These are phyloP conservation scores for Coregonus suidteri DNA, from an alignment of 2,797 vertebrate genomes.

Conservation along the genomic window DNA sequence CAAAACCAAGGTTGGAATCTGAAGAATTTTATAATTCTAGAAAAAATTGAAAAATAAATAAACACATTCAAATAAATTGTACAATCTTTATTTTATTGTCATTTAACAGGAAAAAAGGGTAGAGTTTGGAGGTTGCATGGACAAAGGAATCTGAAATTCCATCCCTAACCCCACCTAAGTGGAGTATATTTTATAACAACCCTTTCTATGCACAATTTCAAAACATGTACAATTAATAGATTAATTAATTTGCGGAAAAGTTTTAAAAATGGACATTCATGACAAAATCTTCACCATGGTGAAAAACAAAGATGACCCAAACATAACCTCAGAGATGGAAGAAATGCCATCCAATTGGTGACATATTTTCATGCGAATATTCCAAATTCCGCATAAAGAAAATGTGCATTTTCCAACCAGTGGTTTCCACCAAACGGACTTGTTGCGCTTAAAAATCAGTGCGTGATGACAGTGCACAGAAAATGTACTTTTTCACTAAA, in stretches of 20 bases:
- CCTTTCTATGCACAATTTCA: not conserved
- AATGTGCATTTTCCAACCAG: too few relatives aligned
- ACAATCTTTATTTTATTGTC: conserved; percentile 34
- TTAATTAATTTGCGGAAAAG: not conserved
- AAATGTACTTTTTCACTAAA: too few relatives aligned
- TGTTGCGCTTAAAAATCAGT: too few relatives aligned
- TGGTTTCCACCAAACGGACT: too few relatives aligned
- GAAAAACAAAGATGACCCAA: conserved; percentile 1
- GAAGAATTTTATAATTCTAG: not conserved
- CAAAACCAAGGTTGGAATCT: not conserved
- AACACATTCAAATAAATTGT: not conserved
- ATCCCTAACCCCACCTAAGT: not conserved
- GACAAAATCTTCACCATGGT: conserved; percentile 2
- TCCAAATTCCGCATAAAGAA: too few relatives aligned
- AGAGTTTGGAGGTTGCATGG: conserved; percentile 2
- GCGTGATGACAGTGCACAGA: too few relatives aligned
- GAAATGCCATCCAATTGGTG: too few relatives aligned
- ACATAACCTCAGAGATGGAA: conserved; percentile 12
- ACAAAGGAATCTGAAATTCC: not conserved
- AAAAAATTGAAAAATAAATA: too few relatives aligned
- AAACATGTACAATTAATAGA: not conserved
- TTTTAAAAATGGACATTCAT: not conserved
- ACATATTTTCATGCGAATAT: too few relatives aligned
- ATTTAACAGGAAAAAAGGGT: conserved; percentile 23
- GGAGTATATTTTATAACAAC: not conserved